These are phyloP conservation scores for Cydia amplana DNA, from an alignment of 1,140 invertebrate genomes.

Conservation along the genomic window DNA sequence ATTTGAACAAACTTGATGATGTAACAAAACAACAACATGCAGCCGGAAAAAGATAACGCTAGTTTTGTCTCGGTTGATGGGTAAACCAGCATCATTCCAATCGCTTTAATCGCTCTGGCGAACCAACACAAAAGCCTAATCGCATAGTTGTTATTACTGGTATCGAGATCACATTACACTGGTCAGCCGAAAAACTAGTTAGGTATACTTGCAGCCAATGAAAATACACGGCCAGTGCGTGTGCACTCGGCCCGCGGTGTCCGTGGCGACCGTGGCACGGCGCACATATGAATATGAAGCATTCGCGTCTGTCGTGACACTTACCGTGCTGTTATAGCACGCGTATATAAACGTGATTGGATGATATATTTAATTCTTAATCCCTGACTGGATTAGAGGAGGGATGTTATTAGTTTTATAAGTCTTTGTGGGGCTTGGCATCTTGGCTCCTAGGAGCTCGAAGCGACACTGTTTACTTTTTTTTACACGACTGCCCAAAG, in stretches of 20 bases:
- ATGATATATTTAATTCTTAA: background rate
- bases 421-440: too few relatives aligned
- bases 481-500: too few relatives aligned
- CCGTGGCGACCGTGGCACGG: background rate
- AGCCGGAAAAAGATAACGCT: background rate
- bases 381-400: too few relatives aligned
- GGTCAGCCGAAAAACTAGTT: background rate
- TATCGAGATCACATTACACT: background rate
- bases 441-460: too few relatives aligned
- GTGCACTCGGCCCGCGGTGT: background rate
- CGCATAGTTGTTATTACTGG: background rate
- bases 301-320: background rate
- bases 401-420: too few relatives aligned
- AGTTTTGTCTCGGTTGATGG: background rate
- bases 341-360: background rate
- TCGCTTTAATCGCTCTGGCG: background rate
- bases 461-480: too few relatives aligned
- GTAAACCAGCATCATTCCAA: background rate
- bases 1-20: background rate
- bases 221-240: background rate
- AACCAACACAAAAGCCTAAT: too few relatives aligned
- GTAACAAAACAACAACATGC: background rate
- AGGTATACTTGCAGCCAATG: background rate
- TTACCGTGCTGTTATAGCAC: too few relatives aligned
- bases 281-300: slow-evolving; percentile 4